These are phyloP conservation scores for Tinamus guttatus DNA, from an alignment of 2,113 vertebrate species.

Conservation along the genomic window DNA sequence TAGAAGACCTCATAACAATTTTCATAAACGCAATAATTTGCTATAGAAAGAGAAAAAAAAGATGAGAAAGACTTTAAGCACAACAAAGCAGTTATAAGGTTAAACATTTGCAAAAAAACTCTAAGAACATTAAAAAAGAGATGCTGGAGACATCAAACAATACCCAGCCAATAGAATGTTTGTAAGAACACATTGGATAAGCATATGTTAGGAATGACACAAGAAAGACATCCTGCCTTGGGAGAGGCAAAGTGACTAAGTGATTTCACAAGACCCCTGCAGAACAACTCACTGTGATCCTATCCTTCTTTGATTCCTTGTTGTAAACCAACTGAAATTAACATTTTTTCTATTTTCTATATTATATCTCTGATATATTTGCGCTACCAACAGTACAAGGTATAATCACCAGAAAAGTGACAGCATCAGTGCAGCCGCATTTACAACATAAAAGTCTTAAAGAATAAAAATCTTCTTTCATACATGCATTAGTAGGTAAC, in stretches of 20 bases:
- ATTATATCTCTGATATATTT: background rate
- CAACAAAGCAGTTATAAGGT: background rate
- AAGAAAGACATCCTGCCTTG: background rate
- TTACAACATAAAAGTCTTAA: background rate
- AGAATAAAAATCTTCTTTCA: background rate
- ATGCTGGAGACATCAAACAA: background rate
- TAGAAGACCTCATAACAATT: background rate
- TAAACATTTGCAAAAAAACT: background rate
- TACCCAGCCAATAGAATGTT: background rate
- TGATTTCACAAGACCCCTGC: background rate
- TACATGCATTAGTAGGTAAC: background rate
- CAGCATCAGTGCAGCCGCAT: rapidly evolving
- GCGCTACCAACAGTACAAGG: background rate
- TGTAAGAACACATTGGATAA: background rate
- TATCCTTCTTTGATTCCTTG: background rate
- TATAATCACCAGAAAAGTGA: background rate
- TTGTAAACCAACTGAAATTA: background rate
- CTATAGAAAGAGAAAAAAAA: background rate
- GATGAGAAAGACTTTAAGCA: background rate
- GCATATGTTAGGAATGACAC: background rate
- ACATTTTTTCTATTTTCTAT: background rate
- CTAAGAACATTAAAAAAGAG: background rate
- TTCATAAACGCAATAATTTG: background rate
- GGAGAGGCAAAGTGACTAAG: background rate
- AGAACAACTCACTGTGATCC: background rate